These are phyloP conservation scores for Sinella curviseta DNA, from an alignment of 1,140 invertebrate species.

Conservation along the genomic window DNA sequence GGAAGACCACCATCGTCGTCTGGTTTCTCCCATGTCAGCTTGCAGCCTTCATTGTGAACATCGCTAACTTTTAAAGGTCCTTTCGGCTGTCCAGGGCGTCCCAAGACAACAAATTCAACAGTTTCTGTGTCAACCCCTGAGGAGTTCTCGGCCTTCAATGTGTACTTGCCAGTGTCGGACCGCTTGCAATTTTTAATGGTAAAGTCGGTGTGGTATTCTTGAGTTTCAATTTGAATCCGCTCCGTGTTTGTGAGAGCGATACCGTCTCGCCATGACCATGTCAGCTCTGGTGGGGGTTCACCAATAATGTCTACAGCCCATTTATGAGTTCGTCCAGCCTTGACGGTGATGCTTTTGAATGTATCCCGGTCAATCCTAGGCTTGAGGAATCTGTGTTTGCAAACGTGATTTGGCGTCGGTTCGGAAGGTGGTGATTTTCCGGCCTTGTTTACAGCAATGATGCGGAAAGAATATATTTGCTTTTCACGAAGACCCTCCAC, in stretches of 20 bases:
- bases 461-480: constrained; percentile 89
- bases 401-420: constrained; percentile 85
- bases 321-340: constrained; percentile 85
- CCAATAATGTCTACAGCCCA: constrained; percentile 88
- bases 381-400: constrained; percentile 87
- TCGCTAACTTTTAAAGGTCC: constrained; percentile 86
- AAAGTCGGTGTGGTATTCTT: constrained; percentile 89
- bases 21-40: constrained; percentile 65
- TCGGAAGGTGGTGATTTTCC: constrained; percentile 83
- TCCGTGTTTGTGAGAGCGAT: constrained; percentile 78
- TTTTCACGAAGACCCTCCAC: constrained; percentile 89
- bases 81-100: constrained; percentile 70
- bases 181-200: constrained; percentile 76
- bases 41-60: constrained; percentile 81
- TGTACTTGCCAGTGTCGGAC: constrained; percentile 89
- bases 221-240: constrained; percentile 83
- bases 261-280: constrained; percentile 83
- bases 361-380: constrained; percentile 89
- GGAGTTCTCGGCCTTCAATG: constrained; percentile 81
- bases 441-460: constrained; percentile 88
- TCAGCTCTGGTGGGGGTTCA: constrained; percentile 82
- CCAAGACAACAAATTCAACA: constrained; percentile 86
- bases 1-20: constrained; percentile 91
- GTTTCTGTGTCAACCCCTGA: constrained; percentile 86
- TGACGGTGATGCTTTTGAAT: constrained; percentile 81